These are phyloP conservation scores for Hydrozoanthus tunicans DNA, from an alignment of 64 coral and sea anemone species.

Conservation along the genomic window DNA sequence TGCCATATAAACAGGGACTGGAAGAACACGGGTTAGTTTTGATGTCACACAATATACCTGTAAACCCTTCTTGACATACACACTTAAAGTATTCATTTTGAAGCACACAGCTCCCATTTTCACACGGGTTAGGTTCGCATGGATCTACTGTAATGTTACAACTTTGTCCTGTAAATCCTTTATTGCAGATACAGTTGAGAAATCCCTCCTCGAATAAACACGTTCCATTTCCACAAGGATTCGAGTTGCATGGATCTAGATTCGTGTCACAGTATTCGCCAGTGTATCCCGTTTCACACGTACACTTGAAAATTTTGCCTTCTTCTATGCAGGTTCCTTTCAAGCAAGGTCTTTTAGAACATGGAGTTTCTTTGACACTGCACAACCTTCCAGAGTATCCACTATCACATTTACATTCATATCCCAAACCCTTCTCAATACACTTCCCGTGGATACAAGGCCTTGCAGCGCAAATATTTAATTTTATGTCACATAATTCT, in stretches of 20 bases:
- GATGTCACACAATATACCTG: conserved; percentile 51
- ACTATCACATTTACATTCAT: conserved; percentile 4
- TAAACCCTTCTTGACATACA: conserved; percentile 30
- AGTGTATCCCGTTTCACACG: conserved; percentile 53
- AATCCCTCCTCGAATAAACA: not conserved
- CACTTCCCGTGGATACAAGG: conserved; percentile 37
- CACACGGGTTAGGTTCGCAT: conserved; percentile 49
- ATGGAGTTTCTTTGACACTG: conserved; percentile 27
- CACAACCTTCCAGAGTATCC: conserved; percentile 64
- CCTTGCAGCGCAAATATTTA: conserved; percentile 23
- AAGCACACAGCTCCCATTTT: conserved; percentile 35
- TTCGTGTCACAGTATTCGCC: conserved; percentile 58
- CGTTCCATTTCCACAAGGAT: conserved; percentile 58
- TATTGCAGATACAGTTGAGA: conserved; percentile 62
- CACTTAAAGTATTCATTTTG: conserved; percentile 24
- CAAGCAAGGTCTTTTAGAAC: conserved; percentile 54
- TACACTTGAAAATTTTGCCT: conserved; percentile 21
- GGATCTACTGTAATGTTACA: conserved; percentile 59
- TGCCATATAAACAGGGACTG: conserved; percentile 62
- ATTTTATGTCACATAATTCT: conserved; percentile 31
- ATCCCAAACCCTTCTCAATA: conserved; percentile 21
- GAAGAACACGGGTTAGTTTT: conserved; percentile 53
- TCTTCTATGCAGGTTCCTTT: conserved; percentile 17
- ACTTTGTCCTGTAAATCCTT: conserved; percentile 53
- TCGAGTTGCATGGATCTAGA: conserved; percentile 42